These are phyloP conservation scores for Limonius californicus DNA, from an alignment of 1,140 invertebrate genomes.

Conservation along the genomic window DNA sequence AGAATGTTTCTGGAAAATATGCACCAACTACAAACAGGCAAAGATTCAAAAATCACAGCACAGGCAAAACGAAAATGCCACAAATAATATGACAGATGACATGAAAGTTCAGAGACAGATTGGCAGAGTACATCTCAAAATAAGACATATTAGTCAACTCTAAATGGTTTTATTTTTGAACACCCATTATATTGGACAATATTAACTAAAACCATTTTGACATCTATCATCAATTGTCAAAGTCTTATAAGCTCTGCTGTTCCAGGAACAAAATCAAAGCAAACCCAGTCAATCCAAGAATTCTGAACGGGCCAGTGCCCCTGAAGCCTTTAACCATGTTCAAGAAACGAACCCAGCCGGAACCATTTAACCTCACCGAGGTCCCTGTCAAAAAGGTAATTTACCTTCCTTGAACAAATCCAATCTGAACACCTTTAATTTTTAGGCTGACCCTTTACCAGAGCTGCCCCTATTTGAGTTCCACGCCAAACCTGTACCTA, in stretches of 20 bases:
- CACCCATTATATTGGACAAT: too few species aligned
- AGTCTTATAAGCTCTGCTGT: too few species aligned
- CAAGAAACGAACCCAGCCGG: conserved; percentile 30
- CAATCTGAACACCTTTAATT: background rate
- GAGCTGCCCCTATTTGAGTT: conserved; percentile 25
- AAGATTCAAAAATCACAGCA: too few species aligned
- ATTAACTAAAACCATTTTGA: too few species aligned
- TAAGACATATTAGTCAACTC: too few species aligned
- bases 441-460: conserved; percentile 9
- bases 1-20: conserved; percentile 14
- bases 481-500: conserved; percentile 36
- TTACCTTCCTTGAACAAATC: background rate
- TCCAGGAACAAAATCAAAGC: conserved; percentile 38
- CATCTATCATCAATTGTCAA: too few species aligned
- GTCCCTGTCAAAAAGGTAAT: conserved; percentile 25
- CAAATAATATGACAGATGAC: too few species aligned
- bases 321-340: conserved; percentile 28
- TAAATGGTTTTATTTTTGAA: too few species aligned
- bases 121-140: too few species aligned
- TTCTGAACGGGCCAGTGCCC: conserved; percentile 36
- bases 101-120: too few species aligned
- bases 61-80: too few species aligned
- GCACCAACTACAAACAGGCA: too few species aligned
- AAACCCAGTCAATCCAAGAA: conserved; percentile 38
- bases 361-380: conserved; percentile 43